Percentiles rank a stretch among this genome's conserved stretches.
phyloP scores from a whole-genome alignment of 2,797 vertebrate species.

The Odontamblyopus lacepedii region DNA sequence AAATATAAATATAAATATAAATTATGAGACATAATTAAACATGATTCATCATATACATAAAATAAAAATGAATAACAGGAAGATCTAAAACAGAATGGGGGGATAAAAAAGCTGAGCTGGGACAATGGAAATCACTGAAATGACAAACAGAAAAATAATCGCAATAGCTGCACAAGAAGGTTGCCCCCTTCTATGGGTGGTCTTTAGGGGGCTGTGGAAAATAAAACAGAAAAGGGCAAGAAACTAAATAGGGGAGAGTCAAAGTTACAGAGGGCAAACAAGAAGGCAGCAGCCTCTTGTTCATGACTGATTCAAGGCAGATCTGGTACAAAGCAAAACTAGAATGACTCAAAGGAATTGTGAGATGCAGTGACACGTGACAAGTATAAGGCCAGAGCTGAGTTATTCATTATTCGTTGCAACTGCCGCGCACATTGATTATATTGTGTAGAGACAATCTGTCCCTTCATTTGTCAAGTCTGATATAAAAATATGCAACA shows the following conservation, averaged over 20 bases:
- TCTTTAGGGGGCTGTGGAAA: constrained; percentile 24
- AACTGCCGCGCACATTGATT: neutral
- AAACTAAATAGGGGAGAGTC: neutral
- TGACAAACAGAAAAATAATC: constrained; percentile 9
- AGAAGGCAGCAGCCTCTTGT: constrained; percentile 5
- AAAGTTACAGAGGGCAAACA: neutral
- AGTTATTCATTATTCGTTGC: neutral
- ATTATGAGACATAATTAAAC: neutral
- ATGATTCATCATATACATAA: constrained; percentile 7
- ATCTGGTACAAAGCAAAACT: constrained; percentile 4
- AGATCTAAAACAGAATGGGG: neutral
- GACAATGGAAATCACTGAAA: constrained; percentile 6
- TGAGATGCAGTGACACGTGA: constrained; percentile 38
- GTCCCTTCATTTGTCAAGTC: neutral
- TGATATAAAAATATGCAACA: neutral
- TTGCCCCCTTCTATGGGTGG: constrained; percentile 18
- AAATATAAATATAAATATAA: neutral
- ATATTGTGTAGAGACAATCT: neutral
- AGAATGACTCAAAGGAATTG: constrained; percentile 18
- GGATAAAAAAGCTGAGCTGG: constrained; percentile 3
- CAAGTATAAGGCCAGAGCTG: constrained; percentile 23
- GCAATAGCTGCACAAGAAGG: constrained; percentile 16
- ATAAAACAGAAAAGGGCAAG: constrained; percentile 7
- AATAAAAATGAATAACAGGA: constrained; percentile 7
- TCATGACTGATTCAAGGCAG: constrained; percentile 5